Percentiles rank a stretch among this genome's conserved stretches.
Evolutionary conservation across 2,113 vertebrate species (phyloP).

Genomic region (Pseudopodoces humilis): DNA sequence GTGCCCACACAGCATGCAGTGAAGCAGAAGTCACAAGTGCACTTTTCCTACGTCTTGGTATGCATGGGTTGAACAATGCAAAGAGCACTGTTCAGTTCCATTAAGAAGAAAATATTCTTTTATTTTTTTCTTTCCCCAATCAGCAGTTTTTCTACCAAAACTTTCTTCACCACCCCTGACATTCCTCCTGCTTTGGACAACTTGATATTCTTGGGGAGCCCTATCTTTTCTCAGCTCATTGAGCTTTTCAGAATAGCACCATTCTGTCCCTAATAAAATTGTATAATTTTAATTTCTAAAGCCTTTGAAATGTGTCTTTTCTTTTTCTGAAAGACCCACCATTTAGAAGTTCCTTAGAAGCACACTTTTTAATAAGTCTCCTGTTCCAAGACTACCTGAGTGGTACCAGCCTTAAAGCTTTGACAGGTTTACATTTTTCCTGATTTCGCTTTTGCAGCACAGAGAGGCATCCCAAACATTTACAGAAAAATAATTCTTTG

Average conservation of each 20-base stretch:
- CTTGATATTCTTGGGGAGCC: not conserved
- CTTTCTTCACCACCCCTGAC: accelerated
- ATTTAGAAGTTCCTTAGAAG: not conserved
- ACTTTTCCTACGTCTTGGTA: not conserved
- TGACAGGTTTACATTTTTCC: not conserved
- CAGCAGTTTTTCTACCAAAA: not conserved
- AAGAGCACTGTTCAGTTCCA: not conserved
- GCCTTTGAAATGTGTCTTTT: not conserved
- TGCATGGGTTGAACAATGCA: not conserved
- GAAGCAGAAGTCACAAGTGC: not conserved
- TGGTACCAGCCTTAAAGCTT: not conserved
- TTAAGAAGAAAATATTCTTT: not conserved
- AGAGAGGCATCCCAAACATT: not conserved
- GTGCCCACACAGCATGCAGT: not conserved
- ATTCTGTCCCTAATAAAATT: not conserved
- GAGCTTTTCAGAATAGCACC: not conserved
- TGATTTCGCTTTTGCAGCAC: not conserved
- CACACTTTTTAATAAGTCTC: not conserved
- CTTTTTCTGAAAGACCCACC: not conserved
- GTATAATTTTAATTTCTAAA: not conserved
- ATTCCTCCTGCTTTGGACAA: accelerated
- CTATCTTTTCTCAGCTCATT: not conserved
- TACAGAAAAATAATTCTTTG: not conserved
- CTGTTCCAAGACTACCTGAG: not conserved
- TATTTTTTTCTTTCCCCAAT: not conserved